Conservation (phyloP, 2,888 invertebrate species). For the Scrobipalpa costella region DNA sequence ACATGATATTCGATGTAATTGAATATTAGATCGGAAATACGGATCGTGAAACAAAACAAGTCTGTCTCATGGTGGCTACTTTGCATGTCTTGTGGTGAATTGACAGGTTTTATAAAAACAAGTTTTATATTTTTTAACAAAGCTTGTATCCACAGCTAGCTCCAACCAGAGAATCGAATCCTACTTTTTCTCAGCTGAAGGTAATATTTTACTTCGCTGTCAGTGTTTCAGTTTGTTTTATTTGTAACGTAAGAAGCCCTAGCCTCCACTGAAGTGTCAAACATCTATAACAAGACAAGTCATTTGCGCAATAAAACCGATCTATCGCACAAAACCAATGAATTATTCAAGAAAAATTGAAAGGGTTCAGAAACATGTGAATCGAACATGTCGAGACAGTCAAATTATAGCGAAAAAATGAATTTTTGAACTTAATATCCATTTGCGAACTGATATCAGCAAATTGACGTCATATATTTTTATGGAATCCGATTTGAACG, state of each 20-base stretch:
- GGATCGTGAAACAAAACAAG: too few species aligned
- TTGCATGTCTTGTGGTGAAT: too few species aligned
- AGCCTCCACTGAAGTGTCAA: conserved; percentile 44
- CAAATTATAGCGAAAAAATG: conserved; percentile 70
- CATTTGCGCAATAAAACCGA: conserved; percentile 60
- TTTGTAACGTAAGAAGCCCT: conserved; percentile 25
- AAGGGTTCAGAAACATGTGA: conserved; percentile 63
- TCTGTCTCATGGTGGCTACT: too few species aligned
- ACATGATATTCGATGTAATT: too few species aligned
- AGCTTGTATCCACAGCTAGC: too few species aligned
- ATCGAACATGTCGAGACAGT: conserved; percentile 62
- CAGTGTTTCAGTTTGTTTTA: conserved; percentile 10
- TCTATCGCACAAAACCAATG: conserved; percentile 50
- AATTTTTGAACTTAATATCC: too few species aligned
- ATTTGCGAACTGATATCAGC: too few species aligned
- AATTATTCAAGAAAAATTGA: conserved; percentile 76
- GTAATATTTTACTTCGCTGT: conserved; percentile 15
- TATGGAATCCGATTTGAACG: conserved; percentile 11
- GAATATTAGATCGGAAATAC: too few species aligned
- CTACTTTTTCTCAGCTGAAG: background rate
- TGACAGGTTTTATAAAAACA: too few species aligned
- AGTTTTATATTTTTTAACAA: too few species aligned
- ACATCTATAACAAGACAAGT: conserved; percentile 57
- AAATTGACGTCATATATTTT: conserved; percentile 11
- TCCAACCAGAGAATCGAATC: conserved; percentile 9